Evolutionary conservation across 2,797 vertebrate genomes (phyloP), one percentile per base, ranked within the genome.

Genomic region (Anableps anableps): DNA sequence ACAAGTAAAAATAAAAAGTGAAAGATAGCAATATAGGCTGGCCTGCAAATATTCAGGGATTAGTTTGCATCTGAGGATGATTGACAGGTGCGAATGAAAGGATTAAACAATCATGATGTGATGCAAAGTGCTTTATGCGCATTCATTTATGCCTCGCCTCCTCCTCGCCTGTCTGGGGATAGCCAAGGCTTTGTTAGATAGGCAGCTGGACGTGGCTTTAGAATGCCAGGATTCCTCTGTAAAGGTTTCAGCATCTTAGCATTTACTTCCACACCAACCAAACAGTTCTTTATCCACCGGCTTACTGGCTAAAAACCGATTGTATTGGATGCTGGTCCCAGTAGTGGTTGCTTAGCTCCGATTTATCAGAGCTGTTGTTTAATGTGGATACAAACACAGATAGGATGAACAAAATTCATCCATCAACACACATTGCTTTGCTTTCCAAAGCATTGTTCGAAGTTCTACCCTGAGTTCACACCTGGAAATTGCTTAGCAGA

Each of bases 81-180:
- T 77, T 91, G 92, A 92, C 89, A 86, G 89, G 80, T 83, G 87
- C 78, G 84, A 89, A 90, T 88, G 89, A 91, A 91, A 88, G 87
- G 91, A 91, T 91, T 92, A 91, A 86, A 88, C 85, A 91, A 89
- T 91, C 85, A 81, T 88, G 84, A 89, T 90, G 90, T 87, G 88
- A 92, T 90, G 91, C 86, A 92, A 89, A 88, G 88, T 90, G 90
- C 86, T 90, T 90, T 88, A 87, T 91, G 87, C 83, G 80, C 90
- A 90, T 93, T 93, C 79, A 86, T 91, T 91, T 89, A 88, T 88
- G 83, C 84, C 80, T 80, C 48, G 62, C 82, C 73, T 86, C 76
- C 74, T 85, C 64, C 75, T 60, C 10, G 81, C 75, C 83, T 34
- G 86, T 76, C 82, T 76, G 78, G 74, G 82, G 83, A 84, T 80